Base-by-base conservation (phyloP, 2,888 invertebrate species). In the Cataglyphis livida region DNA sequence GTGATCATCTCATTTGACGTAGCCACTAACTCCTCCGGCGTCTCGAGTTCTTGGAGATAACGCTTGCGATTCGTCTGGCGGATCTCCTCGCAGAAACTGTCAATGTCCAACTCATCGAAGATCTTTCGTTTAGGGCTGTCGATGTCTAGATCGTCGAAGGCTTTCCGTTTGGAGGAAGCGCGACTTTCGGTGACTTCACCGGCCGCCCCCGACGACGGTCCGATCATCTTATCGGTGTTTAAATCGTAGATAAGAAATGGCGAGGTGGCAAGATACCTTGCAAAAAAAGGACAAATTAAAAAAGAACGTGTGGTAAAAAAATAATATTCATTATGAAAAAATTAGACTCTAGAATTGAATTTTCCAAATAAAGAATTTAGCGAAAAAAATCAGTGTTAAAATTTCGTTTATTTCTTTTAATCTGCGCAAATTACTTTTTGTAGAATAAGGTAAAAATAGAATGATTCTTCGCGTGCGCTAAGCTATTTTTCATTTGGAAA, bases 71-170 rank as follows among this genome's bases (percentile, higher is more conserved):
- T 71, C 38, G 71, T 64, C 51, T 89, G 85, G 82, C 93, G 93
- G 1, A 93, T 87, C n/a, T 94, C 94, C 7, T 94, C 92, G 89
- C 94, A 94, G 44, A 94, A 91, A 65, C 90, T 92, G 21, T 93
- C 94, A 32, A 94, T 92, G 84, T 94, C 94, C 81, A 94, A 84
- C 15, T 94, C 94, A 1, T 94, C 94, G 66, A 94, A 92, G 21
- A 92, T 88, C 18, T 93, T 93, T 32, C 74, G 74, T 28, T 74
- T 74, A 32, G 93, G 90, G 54, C 89, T 91, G 10, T 93, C 93
- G 51, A 94, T 91, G 81, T 94, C 94, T 71, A 94, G 84, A 25
- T 94, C 94, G 0, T 94, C 94, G 65, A 94, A 92, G 15, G 91
- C 90, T n/a, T 93, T 93, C 41, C 94, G 89, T 83, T 94, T 94